These are phyloP conservation scores for Dermochelys coriacea DNA, from an alignment of 2,797 vertebrate species.

Conservation along the genomic window DNA sequence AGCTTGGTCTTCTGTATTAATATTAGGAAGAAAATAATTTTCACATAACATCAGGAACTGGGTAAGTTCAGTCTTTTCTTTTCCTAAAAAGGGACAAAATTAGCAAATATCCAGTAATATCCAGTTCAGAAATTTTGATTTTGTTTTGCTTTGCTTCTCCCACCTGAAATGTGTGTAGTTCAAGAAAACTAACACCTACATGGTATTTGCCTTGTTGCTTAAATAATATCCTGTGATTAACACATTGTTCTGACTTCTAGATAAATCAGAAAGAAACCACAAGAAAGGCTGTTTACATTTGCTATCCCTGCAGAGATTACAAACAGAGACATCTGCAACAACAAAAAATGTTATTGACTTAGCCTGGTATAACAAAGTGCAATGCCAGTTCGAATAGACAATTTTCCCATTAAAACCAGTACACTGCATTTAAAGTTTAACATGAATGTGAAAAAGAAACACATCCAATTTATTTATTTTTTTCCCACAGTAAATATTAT, in stretches of 20 bases:
- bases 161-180: constrained; percentile 37
- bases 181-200: constrained; percentile 61
- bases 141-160: constrained; percentile 46
- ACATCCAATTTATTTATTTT: not conserved
- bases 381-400: constrained; percentile 30
- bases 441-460: constrained; percentile 1
- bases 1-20: not conserved
- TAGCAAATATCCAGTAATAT: constrained; percentile 10
- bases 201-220: constrained; percentile 64
- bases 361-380: constrained; percentile 24
- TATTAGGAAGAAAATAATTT: not conserved
- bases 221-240: constrained; percentile 73
- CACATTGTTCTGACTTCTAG: constrained; percentile 58
- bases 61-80: not conserved
- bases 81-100: not conserved
- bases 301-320: constrained; percentile 53
- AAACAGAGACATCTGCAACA: constrained; percentile 70
- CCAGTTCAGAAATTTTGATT: not conserved
- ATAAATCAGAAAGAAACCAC: constrained; percentile 68
- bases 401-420: not conserved
- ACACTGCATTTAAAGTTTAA: constrained; percentile 26
- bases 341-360: constrained; percentile 58
- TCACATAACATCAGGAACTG: not conserved
- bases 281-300: constrained; percentile 57
- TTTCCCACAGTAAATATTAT: not conserved